Percentiles rank a stretch among this genome's conserved stretches.
Conservation (phyloP, 2,888 invertebrate species). For the Osedax fenrisi region DNA sequence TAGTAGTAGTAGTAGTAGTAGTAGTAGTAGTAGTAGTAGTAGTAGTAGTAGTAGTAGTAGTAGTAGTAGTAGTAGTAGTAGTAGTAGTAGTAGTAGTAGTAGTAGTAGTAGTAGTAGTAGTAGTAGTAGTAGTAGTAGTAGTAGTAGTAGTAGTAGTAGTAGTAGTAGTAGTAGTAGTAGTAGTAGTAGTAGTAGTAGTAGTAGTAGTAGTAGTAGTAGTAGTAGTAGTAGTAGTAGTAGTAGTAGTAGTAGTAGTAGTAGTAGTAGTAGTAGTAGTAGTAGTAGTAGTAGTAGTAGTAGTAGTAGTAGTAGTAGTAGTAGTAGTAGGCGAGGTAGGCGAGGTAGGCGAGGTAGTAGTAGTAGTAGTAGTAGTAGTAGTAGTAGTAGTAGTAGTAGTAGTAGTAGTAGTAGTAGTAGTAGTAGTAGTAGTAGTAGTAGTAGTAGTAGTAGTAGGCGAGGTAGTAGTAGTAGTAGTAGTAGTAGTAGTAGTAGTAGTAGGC, state of each 20-base stretch:
- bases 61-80: background rate
- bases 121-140: background rate
- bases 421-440: background rate
- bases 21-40: background rate
- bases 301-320: background rate
- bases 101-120: background rate
- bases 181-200: background rate
- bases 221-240: background rate
- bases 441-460: background rate
- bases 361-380: background rate
- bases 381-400: conserved; percentile 2
- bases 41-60: background rate
- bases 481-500: background rate
- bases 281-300: background rate
- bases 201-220: background rate
- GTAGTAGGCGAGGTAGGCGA: background rate
- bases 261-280: background rate
- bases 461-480: background rate
- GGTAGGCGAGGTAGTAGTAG: background rate
- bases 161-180: background rate
- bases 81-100: background rate
- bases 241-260: background rate
- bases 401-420: conserved; percentile 2
- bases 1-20: background rate
- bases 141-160: background rate